Evolutionary conservation across 2,888 invertebrate species (phyloP), one percentile per base, ranked within the genome.

Genomic region (Ochropleura leucogaster): DNA sequence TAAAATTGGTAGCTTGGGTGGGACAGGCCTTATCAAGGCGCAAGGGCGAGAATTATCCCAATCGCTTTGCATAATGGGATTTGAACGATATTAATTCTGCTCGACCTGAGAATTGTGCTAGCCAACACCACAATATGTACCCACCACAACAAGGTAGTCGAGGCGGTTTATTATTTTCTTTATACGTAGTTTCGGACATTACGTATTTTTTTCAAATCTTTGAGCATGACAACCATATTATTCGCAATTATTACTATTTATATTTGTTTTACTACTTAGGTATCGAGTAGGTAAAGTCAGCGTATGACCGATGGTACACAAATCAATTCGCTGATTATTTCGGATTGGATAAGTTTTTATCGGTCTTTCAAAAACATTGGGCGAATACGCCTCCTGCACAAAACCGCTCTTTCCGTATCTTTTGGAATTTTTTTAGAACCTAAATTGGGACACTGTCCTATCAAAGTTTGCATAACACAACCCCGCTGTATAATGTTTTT

Each of bases 231-330:
- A 18, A 12, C 16, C 51, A 14, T 70, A 12, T 70, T 71, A 69
- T 71, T 44, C n/a, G 7, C 53, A 40, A 71, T 53, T 46, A 53
- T n/a, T 12, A 46, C 55, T 7, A 47, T 70, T 55, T 47, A 10
- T 47, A 55, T 46, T 70, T 47, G 70, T 71, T 20, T 57, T 46
- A 55, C 40, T 55, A 72, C 30, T 55, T 55, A 55, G 6, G 20
- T 55, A 71, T 40, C 72, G 40, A 18, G 40, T 42, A 4, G 49
- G 16, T 51, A 51, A 49, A 68, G 46, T n/a, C 46, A 68, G 64
- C 12, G 44, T 46, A 16, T 30, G 57, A 30, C 16, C 7, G 8
- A 30, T 30, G 4, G 4, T 2, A 40, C 59, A 40, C 59, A 59
- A 55, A 55, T 6, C 55, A 55, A 20, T 55, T 20, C 10, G 55